Conservation (phyloP, 2,113 vertebrate genomes). For the Rhinolophus sinicus region DNA sequence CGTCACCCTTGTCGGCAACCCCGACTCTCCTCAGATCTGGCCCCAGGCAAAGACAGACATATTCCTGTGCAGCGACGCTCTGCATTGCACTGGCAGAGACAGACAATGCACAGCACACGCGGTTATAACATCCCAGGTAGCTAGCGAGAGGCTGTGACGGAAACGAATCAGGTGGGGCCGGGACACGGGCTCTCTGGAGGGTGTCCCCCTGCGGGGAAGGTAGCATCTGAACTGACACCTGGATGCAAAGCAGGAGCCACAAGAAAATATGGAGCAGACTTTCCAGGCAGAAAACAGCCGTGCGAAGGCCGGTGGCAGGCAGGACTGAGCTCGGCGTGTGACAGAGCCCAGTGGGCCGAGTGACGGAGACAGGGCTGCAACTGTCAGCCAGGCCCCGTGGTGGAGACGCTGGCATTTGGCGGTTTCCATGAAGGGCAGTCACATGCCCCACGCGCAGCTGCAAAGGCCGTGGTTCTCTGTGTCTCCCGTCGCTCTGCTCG, state of each 20-base stretch:
- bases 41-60: fast-evolving
- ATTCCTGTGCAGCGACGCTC: no score
- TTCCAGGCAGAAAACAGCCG: background rate
- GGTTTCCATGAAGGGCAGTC: background rate
- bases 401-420: background rate
- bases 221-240: background rate
- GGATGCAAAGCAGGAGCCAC: background rate
- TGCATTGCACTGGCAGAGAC: background rate
- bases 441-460: fast-evolving
- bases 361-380: background rate
- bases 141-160: background rate
- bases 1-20: fast-evolving
- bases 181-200: background rate
- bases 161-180: fast-evolving
- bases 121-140: background rate
- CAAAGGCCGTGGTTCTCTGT: background rate
- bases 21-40: fast-evolving
- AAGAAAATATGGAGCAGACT: background rate
- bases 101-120: background rate
- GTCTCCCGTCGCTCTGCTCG: background rate
- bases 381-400: fast-evolving
- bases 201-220: background rate
- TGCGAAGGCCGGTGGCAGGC: background rate
- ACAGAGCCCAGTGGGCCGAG: no score
- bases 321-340: background rate